Evolutionary conservation across 2,888 invertebrate genomes (phyloP), one percentile per base, ranked within the genome.

Genomic region (Catonia carolina): DNA sequence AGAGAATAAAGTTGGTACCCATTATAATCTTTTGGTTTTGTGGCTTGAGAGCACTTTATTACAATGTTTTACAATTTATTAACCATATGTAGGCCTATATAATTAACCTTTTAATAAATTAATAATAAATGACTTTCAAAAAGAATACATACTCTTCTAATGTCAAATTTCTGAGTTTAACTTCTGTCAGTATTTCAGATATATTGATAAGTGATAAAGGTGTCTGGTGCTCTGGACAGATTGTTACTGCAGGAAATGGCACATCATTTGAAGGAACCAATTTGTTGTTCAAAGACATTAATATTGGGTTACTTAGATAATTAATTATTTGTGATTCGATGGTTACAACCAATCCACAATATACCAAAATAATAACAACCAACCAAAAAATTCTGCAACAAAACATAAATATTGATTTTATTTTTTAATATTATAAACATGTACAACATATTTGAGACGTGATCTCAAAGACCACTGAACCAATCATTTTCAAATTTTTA

Each of bases 321-420:
- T 41, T 41, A 7, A 6, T 41, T 3, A 41, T 7, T 15, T 41
- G 41, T 22, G 41, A 18, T 1, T 18, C 22, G 2, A 41, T 41
- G 10, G 41, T 41, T 18, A 41, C 22, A 3, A 14, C 15, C 41
- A 41, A 20, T 17, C 41, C 41, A 17, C 20, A 14, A 12, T 15
- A 41, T 12, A 41, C 41, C 2, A 41, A 22, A 12, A 22, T 12
- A 20, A 41, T 6, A 12, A 22, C 41, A 10, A 41, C 20, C 22
- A 41, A 15, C 41, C 41, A 41, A 22, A 41, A 41, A 20, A 41
- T 41, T 17, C 41, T 41, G 41, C 2, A 39, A 39, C 14, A 39
- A 39, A 3, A 39, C 1, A 8, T 20, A 41, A 17, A 3, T 17
- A n/a, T n/a, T n/a, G n/a, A n/a, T n/a, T n/a, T n/a, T n/a, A n/a